Percentiles rank a stretch among this genome's conserved stretches.
Evolutionary conservation across 2,113 vertebrate species (phyloP).

Genomic region (Equus quagga): DNA sequence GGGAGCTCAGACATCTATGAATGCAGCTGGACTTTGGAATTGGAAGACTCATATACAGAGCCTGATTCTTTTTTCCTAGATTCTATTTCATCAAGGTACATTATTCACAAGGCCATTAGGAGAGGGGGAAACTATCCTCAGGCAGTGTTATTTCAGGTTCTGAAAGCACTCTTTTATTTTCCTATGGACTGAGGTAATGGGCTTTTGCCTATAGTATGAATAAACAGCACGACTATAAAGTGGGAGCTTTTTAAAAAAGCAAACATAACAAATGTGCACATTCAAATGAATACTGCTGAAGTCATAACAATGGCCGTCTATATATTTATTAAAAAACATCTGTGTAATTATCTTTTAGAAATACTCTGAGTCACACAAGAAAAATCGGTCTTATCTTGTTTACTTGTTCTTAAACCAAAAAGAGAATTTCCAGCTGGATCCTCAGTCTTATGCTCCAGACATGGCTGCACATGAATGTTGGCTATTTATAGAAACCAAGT

Average conservation of each 20-base stretch:
- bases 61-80: constrained; percentile 47
- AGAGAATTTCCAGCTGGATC: background rate
- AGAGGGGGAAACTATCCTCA: background rate
- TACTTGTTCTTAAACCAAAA: constrained; percentile 20
- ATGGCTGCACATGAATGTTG: background rate
- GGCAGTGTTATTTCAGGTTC: constrained; percentile 1
- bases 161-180: background rate
- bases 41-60: constrained; percentile 6
- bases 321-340: constrained; percentile 2
- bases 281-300: background rate
- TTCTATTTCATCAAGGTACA: constrained; percentile 33
- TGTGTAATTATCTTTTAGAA: constrained; percentile 36
- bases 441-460: constrained; percentile 4
- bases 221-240: background rate
- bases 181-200: background rate
- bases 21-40: background rate
- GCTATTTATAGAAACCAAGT: background rate
- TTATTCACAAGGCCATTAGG: constrained; percentile 17
- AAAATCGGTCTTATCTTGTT: background rate
- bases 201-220: background rate
- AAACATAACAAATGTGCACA: background rate
- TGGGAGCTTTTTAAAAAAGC: background rate
- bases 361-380: background rate
- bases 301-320: background rate
- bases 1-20: background rate